Percentiles rank a stretch among this genome's conserved stretches.
phyloP scores from a whole-genome alignment of 2,888 invertebrate species.

The Patella pellucida region DNA sequence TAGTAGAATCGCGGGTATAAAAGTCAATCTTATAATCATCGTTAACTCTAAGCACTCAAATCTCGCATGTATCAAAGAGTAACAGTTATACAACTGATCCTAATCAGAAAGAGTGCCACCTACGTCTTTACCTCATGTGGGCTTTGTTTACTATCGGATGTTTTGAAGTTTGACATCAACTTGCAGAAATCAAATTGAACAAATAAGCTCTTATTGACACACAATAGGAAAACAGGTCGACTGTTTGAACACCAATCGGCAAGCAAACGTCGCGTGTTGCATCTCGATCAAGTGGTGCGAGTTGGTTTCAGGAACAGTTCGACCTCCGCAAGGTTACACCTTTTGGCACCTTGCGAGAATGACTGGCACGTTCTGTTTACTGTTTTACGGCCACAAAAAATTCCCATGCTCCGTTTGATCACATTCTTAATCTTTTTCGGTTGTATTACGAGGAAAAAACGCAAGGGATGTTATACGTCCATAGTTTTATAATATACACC shows the following conservation, averaged over 20 bases:
- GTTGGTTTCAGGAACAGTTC: too few species aligned
- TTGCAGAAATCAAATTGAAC: conserved; percentile 16
- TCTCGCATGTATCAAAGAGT: too few species aligned
- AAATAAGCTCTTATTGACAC: conserved; percentile 6
- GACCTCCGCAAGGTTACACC: too few species aligned
- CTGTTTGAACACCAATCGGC: neutral
- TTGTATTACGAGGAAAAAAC: neutral
- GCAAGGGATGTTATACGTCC: too few species aligned
- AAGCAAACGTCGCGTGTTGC: conserved; percentile 7
- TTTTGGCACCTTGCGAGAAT: too few species aligned
- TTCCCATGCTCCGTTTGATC: neutral
- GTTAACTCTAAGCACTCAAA: too few species aligned
- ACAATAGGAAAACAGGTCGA: neutral
- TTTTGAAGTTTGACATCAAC: conserved; percentile 5
- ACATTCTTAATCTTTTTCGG: neutral
- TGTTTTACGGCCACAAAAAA: neutral
- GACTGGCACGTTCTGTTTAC: too few species aligned
- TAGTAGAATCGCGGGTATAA: too few species aligned
- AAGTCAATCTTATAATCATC: too few species aligned
- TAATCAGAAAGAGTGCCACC: too few species aligned
- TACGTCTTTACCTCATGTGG: neutral
- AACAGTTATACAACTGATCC: too few species aligned
- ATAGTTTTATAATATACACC: too few species aligned
- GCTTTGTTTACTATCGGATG: conserved; percentile 12
- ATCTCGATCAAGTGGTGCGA: neutral